Evolutionary conservation across 2,888 invertebrate genomes (phyloP).

Genomic region (Liopterus haemorrhoidalis): DNA sequence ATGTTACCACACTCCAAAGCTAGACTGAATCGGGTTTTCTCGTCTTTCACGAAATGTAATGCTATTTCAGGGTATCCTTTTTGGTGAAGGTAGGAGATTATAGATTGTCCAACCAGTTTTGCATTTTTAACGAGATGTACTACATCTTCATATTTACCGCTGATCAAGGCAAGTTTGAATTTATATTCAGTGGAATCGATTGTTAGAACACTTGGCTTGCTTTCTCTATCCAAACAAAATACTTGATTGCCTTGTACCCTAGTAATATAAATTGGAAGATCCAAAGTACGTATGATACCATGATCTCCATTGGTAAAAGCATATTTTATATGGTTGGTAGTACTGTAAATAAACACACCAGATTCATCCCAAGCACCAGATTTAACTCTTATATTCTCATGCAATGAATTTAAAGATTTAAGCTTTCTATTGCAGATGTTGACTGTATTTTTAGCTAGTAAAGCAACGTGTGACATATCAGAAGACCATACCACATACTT

Average conservation of each 20-base stretch:
- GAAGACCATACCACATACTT: slow-evolving; percentile 86
- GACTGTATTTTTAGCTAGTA: slow-evolving; percentile 83
- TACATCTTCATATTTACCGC: slow-evolving; percentile 84
- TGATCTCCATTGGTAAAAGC: slow-evolving; percentile 88
- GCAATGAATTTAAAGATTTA: slow-evolving; percentile 79
- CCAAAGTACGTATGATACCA: slow-evolving; percentile 90
- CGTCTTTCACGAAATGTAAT: slow-evolving; percentile 92
- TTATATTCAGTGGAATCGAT: slow-evolving; percentile 93
- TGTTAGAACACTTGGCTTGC: slow-evolving; percentile 72
- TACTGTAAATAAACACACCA: slow-evolving; percentile 92
- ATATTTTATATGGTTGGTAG: slow-evolving; percentile 94
- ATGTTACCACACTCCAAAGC: slow-evolving; percentile 94
- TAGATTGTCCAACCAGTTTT: slow-evolving; percentile 90
- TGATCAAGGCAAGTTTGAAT: slow-evolving; percentile 88
- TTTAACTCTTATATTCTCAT: slow-evolving; percentile 88
- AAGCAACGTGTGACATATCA: slow-evolving; percentile 84
- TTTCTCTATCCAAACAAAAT: slow-evolving; percentile 84
- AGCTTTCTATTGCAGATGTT: slow-evolving; percentile 78
- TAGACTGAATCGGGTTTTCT: slow-evolving; percentile 83
- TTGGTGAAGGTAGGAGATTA: slow-evolving; percentile 92
- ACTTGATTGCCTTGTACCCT: slow-evolving; percentile 77
- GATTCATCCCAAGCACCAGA: slow-evolving; percentile 94
- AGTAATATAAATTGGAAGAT: slow-evolving; percentile 88
- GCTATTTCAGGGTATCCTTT: slow-evolving; percentile 97
- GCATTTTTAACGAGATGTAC: slow-evolving; percentile 88